Base-by-base conservation (phyloP, 1,140 invertebrate species). In the Drosophila seguyi region DNA sequence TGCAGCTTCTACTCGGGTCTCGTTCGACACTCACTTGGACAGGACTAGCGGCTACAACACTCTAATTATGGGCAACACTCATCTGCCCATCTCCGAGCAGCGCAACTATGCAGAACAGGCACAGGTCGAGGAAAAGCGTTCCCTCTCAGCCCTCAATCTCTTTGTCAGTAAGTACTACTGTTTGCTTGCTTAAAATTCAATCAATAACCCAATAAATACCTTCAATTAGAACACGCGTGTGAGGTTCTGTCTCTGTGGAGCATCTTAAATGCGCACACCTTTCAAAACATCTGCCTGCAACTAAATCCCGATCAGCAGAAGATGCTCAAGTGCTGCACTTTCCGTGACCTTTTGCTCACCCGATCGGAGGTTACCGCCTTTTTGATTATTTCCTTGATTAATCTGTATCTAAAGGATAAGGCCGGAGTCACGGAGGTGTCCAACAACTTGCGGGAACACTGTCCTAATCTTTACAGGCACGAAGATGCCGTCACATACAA, bases 401-500 rank as follows among this genome's bases (percentile, higher is more conserved):
- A 96, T 81, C 95, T 96, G 61, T 99, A 99, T 93, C 94, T 99
- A 1, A 96, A 96, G 59, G 99, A 99, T 92, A 98, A 98, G 93
- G 98, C 98, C 1, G 97, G 97, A 4, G 97, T 99, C 1, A 97
- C 98, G 93, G 95, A 97, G 0, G 97, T 99, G 38, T 99, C 97
- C 69, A 93, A 94, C 18, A 96, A 96, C 92, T 93, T 99, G n/a
- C 94, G 98, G 53, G 96, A 98, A 90, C 94, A 98, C 0, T 99
- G 99, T 92, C 99, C 99, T 0, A 97, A 96, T 81, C 94, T 99
- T 1, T 99, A 99, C 90, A 97, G 97, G 81, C 96, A 96, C 83
- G 99, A 99, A 94, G 99, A 99, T 94, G 98, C 98, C 18, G 96
- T 98, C 36, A 98, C 93, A 96, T 98, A 20, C 98, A 99, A 94